Evolutionary conservation across 2,888 invertebrate species (phyloP), one percentile per base, ranked within the genome.

Genomic region (Stenchaetothrips biformis): DNA sequence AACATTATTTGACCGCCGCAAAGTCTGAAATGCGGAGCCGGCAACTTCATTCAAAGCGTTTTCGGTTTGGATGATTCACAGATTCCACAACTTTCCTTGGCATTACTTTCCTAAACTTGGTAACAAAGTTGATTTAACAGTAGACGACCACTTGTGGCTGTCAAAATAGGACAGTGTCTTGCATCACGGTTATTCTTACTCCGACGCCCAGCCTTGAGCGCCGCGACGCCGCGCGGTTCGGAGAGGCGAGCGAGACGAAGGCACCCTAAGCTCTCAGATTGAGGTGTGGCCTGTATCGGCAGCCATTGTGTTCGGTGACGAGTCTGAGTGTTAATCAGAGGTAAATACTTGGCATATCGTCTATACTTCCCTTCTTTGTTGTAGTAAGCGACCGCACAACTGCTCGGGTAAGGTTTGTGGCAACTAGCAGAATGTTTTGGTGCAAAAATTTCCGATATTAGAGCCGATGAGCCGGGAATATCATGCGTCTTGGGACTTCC

Each of bases 301-400:
- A 74, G 67, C 67, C 67, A 74, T 74, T 74, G 67, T 74, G 67
- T 74, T 74, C 67, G 67, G 67, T 74, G 67, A 74, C 67, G 67
- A 74, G 67, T 74, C 67, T 74, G 67, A 25, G 67, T 21, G 67
- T 74, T 74, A 74, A 74, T 74, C 67, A 25, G 67, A 74, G 67
- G 67, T 74, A 74, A 74, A 74, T 74, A 74, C 67, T 25, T 74
- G 25, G 6, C 21, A n/a, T 11, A 74, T 74, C 67, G 25, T 21
- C 67, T 4, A 74, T 9, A 2, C 25, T 74, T 25, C 67, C 8
- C 25, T 11, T 25, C 7, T 6, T 25, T 9, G 25, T 74, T 25
- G 25, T 21, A 25, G 25, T 11, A 2, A 25, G 25, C 11, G 21
- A 25, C 25, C 67, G 21, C 3, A 25, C 21, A 21, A 74, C 25